These are phyloP conservation scores for Gymnocephalus cernua DNA, from an alignment of 2,113 vertebrate genomes.

Conservation along the genomic window DNA sequence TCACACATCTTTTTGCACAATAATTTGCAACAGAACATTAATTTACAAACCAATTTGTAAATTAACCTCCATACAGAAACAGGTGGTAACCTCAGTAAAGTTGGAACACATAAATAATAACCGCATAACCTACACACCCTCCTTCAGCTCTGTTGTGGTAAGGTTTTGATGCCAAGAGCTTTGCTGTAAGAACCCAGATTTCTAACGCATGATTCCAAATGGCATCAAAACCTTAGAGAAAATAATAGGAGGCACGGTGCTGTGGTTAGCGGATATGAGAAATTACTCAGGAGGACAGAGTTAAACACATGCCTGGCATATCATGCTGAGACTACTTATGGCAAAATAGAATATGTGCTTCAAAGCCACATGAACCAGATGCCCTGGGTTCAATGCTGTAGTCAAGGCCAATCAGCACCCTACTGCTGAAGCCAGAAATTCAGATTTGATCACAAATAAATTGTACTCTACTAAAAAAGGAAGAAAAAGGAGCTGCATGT, in stretches of 20 bases:
- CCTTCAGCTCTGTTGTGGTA: conserved; percentile 35
- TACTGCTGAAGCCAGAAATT: conserved; percentile 28
- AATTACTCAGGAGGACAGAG: conserved; percentile 37
- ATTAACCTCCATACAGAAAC: neutral
- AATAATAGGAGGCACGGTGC: conserved; percentile 58
- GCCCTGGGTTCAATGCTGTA: conserved; percentile 22
- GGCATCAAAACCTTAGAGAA: conserved; percentile 50
- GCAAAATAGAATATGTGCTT: conserved; percentile 33
- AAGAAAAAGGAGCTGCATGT: conserved; percentile 19
- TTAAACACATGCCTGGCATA: conserved; percentile 44
- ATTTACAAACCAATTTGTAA: neutral
- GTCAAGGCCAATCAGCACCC: conserved; percentile 7
- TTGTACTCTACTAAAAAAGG: conserved; percentile 49
- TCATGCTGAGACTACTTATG: conserved; percentile 41
- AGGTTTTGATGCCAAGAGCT: conserved; percentile 36
- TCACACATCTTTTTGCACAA: neutral
- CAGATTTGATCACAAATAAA: conserved; percentile 59
- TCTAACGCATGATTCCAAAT: conserved; percentile 48
- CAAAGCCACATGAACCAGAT: conserved; percentile 41
- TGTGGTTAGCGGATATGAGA: conserved; percentile 56
- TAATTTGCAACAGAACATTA: conserved; percentile 1
- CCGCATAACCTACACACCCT: neutral
- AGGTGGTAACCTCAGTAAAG: neutral
- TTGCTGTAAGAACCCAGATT: conserved; percentile 40
- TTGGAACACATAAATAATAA: conserved; percentile 18